Conservation (phyloP, 2,888 invertebrate species). For the Adineta ricciae region DNA sequence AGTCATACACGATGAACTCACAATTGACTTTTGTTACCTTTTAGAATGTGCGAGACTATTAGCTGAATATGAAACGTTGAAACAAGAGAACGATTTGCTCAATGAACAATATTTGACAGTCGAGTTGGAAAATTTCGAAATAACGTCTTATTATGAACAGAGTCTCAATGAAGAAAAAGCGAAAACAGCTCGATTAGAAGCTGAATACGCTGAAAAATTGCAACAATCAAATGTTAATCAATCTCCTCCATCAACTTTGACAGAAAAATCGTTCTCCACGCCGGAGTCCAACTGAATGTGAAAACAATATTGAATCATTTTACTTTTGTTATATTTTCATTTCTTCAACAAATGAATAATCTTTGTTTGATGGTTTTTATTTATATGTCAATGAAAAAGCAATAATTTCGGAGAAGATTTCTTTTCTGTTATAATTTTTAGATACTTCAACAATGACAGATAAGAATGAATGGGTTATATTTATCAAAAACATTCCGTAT, state of each 20-base stretch:
- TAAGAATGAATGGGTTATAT: neutral
- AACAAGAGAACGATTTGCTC: neutral
- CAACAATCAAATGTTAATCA: neutral
- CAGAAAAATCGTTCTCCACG: no score
- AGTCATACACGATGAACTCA: no score
- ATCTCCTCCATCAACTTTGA: neutral
- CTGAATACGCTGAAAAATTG: neutral
- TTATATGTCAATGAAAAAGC: neutral
- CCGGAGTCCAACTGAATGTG: no score
- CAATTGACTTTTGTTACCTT: neutral
- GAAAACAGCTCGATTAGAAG: neutral
- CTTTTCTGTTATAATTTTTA: neutral
- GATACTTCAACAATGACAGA: neutral
- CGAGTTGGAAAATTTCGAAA: slow-evolving; percentile 20
- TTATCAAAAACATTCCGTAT: neutral
- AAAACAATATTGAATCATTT: neutral
- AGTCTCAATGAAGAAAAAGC: neutral
- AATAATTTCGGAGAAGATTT: no score
- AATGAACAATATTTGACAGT: neutral
- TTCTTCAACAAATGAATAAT: neutral
- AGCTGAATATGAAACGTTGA: neutral
- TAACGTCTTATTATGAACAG: neutral
- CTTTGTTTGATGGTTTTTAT: neutral
- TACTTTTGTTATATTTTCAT: neutral
- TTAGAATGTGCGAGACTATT: neutral